Evolutionary conservation across 1,140 invertebrate genomes (phyloP), one percentile per base, ranked within the genome.

Genomic region (Calliopsis andreniformis): DNA sequence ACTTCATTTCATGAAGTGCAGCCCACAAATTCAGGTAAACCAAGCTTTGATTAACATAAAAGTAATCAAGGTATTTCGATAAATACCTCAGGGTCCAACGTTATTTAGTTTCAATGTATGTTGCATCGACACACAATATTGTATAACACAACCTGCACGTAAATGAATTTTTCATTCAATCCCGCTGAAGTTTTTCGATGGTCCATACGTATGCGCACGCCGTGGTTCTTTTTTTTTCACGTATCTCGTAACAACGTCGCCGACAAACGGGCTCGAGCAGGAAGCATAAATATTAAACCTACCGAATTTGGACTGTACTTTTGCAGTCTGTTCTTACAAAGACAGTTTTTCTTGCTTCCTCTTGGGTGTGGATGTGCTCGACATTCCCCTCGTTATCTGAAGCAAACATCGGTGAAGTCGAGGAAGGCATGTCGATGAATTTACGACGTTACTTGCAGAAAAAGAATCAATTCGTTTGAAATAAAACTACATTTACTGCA

Each of bases 221-320:
- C 32, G 6, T 18, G 35, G 7, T 14, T 16, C 35, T 23, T 68
- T 68, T 47, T 23, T 68, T 68, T 56, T 68, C 42, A n/a, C 4
- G 7, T 35, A 23, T 70, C 42, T 14, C 39, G 39, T 32, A 49
- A 70, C 16, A 70, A 35, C n/a, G 28, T 45, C 30, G 23, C 45
- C 69, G 69, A 39, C 56, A 20, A 71, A 62, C 69, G 35, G 32
- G 45, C 16, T 51, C n/a, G 45, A 30, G 47, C 43, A 39, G 58
- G 30, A 49, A 39, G 51, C 45, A 71, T 71, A 71, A 71, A 71
- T 62, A 71, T 71, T 62, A 62, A 71, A 62, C 32, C 47, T 20
- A 16, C 58, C 58, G 30, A 62, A 71, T 71, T 62, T 43, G 35
- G 66, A 7, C 53, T 39, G 35, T 28, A 56, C 10, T 30, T 68